Percentiles rank a stretch among this genome's conserved stretches.
Conservation (phyloP, 2,797 vertebrate genomes). For the Triplophysa yarkandensis region DNA sequence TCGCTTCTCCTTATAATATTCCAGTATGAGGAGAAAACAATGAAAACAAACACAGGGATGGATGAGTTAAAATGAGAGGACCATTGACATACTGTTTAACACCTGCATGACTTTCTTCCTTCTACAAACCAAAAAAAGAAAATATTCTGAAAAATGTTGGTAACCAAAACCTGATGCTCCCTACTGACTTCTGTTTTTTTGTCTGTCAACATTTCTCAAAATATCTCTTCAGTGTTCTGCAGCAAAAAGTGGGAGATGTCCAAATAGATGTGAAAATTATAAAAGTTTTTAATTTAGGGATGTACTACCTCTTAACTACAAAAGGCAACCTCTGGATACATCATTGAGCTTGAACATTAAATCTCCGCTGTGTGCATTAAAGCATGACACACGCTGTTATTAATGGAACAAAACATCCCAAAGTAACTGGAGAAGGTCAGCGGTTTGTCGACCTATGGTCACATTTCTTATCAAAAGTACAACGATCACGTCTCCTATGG, state of each 20-base stretch:
- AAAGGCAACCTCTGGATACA: too few relatives aligned
- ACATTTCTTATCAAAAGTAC: constrained; percentile 37
- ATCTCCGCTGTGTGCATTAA: neutral
- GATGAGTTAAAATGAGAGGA: neutral
- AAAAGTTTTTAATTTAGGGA: too few relatives aligned
- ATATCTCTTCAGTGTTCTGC: too few relatives aligned
- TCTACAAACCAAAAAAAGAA: too few relatives aligned
- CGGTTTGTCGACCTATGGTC: constrained; percentile 35
- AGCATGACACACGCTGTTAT: neutral
- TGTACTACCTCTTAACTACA: too few relatives aligned
- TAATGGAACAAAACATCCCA: constrained; percentile 2
- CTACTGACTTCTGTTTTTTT: too few relatives aligned
- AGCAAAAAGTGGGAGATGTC: too few relatives aligned
- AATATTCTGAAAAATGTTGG: too few relatives aligned
- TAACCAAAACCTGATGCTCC: too few relatives aligned
- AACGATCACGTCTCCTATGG: neutral
- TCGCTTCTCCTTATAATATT: constrained; percentile 60
- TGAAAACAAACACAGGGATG: constrained; percentile 15
- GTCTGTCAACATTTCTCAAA: too few relatives aligned
- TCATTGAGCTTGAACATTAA: neutral
- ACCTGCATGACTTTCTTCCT: too few relatives aligned
- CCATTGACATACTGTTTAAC: neutral
- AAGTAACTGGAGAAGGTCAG: constrained; percentile 31
- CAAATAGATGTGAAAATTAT: too few relatives aligned
- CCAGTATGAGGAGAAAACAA: constrained; percentile 47